Percentiles rank a stretch among this genome's conserved stretches.
phyloP scores from a whole-genome alignment of 2,888 invertebrate species.

The Criorhina ranunculi region DNA sequence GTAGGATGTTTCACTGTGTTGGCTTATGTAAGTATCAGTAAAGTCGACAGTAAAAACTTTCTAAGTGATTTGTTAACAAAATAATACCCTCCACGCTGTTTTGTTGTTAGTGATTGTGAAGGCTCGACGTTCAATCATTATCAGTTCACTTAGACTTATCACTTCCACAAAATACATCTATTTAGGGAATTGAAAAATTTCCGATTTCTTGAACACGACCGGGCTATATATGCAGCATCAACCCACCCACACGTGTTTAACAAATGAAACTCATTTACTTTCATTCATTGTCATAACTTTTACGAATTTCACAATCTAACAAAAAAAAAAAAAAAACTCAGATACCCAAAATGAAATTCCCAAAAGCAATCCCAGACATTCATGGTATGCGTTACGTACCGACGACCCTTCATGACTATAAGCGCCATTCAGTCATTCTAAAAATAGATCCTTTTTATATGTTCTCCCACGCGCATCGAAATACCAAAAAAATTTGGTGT shows the following conservation, averaged over 20 bases:
- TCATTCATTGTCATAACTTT: constrained; percentile 34
- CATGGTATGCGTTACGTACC: constrained; percentile 7
- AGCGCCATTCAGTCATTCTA: constrained; percentile 6
- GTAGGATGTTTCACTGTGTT: too few species aligned
- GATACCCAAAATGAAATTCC: constrained; percentile 24
- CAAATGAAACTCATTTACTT: constrained; percentile 29
- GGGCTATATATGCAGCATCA: not conserved
- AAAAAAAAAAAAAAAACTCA: not conserved
- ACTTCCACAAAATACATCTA: not conserved
- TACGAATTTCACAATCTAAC: constrained; percentile 21
- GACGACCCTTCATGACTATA: not conserved
- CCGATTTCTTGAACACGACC: not conserved
- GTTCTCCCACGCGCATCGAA: too few species aligned
- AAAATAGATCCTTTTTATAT: constrained; percentile 2
- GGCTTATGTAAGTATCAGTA: too few species aligned
- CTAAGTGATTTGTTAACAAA: too few species aligned
- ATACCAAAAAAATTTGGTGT: not conserved
- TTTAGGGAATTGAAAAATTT: constrained; percentile 5
- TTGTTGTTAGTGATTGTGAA: too few species aligned
- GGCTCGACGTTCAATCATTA: too few species aligned
- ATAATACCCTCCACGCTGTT: too few species aligned
- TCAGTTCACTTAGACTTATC: not conserved
- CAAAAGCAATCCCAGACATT: constrained; percentile 23
- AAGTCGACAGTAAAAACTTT: too few species aligned
- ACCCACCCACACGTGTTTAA: constrained; percentile 8